phyloP scores from a whole-genome alignment of 2,797 vertebrate genomes.

The Lacerta viridis region DNA sequence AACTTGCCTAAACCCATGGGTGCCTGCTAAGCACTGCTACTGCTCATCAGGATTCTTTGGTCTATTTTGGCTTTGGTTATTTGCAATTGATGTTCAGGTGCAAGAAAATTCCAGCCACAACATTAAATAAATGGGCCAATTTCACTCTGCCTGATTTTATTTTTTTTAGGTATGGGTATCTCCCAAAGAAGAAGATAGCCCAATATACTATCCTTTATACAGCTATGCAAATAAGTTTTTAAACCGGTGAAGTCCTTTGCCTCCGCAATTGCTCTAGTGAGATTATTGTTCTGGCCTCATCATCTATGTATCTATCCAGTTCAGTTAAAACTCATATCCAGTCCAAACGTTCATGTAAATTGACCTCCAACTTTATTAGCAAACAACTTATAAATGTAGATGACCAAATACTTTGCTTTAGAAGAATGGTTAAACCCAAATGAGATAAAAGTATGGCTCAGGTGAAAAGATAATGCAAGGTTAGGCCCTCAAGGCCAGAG shows the following conservation, averaged over 20 bases:
- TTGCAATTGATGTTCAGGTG: neutral
- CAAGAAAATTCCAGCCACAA: neutral
- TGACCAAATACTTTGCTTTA: no score
- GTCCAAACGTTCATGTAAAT: no score
- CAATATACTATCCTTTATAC: neutral
- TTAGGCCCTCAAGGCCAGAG: no score
- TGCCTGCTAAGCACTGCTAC: neutral
- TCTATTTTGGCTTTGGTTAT: neutral
- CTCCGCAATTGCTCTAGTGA: neutral
- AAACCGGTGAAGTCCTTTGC: neutral
- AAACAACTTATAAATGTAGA: no score
- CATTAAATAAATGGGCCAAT: neutral
- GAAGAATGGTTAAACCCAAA: no score
- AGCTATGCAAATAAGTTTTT: neutral
- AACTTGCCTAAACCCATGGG: neutral
- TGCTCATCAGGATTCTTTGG: neutral
- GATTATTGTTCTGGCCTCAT: no score
- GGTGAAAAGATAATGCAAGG: no score
- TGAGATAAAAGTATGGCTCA: no score
- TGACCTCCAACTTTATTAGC: no score
- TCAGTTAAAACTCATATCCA: no score
- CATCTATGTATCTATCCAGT: no score
- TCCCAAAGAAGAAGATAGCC: neutral
- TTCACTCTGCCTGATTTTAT: neutral
- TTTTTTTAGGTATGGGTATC: neutral